These are phyloP conservation scores for Rhopalosiphum padi DNA, from an alignment of 1,140 invertebrate species.

Conservation along the genomic window DNA sequence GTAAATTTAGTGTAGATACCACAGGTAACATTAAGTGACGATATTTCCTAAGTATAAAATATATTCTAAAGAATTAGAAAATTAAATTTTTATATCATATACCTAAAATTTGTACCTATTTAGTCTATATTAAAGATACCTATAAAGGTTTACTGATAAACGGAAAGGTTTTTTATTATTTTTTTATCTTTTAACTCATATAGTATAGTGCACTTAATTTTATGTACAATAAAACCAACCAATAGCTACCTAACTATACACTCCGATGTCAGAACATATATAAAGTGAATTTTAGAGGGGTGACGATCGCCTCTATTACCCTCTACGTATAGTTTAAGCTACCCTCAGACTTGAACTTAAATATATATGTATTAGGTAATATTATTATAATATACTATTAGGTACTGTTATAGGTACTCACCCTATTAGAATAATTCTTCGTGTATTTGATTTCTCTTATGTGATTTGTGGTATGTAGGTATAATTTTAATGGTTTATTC, in stretches of 20 bases:
- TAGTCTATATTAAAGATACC: not conserved
- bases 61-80: not conserved
- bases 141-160: not conserved
- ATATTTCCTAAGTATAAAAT: not conserved
- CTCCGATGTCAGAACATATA: not conserved
- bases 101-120: not conserved
- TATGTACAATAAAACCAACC: constrained; percentile 7
- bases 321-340: not conserved
- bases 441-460: not conserved
- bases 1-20: not conserved
- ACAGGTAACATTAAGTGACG: not conserved
- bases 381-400: too few relatives aligned
- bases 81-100: not conserved
- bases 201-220: not conserved
- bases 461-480: not conserved
- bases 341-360: not conserved
- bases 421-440: not conserved
- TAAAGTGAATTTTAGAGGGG: not conserved
- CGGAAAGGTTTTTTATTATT: not conserved
- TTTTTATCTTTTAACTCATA: not conserved
- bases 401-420: not conserved
- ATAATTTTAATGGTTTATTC: not conserved
- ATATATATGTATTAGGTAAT: not conserved
- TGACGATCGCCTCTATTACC: not conserved
- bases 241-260: not conserved